Percentiles rank a stretch among this genome's conserved stretches.
These are phyloP conservation scores for Epizoanthus stellaris DNA, from an alignment of 92 coral and sea anemone species.

Conservation along the genomic window DNA sequence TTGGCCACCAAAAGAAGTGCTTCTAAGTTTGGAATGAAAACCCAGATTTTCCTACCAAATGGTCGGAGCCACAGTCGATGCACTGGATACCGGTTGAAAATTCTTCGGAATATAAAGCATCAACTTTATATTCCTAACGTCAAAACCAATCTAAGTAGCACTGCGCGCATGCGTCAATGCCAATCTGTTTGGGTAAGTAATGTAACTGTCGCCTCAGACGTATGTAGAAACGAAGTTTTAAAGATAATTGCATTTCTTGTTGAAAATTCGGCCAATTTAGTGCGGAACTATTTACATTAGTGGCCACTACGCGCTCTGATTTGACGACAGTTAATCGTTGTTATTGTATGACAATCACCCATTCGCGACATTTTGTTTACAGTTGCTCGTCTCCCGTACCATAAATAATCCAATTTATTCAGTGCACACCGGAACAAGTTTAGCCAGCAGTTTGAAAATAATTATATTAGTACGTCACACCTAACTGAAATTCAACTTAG, in stretches of 20 bases:
- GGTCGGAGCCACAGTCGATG: not conserved
- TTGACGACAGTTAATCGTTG: slow-evolving; percentile 16
- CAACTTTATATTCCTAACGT: not conserved
- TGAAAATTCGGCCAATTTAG: slow-evolving; percentile 20
- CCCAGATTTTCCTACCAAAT: slow-evolving; percentile 8
- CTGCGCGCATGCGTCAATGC: slow-evolving; percentile 28
- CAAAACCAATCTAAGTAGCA: not conserved
- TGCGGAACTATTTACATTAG: slow-evolving; percentile 4
- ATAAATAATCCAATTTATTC: slow-evolving; percentile 17
- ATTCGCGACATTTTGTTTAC: slow-evolving; percentile 29
- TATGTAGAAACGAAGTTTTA: slow-evolving; percentile 7
- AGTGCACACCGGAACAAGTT: slow-evolving; percentile 4
- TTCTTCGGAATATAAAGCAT: not conserved
- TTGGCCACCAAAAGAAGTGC: not conserved
- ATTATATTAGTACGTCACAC: slow-evolving; percentile 28
- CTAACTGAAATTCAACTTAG: slow-evolving; percentile 1
- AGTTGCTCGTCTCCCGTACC: slow-evolving; percentile 2
- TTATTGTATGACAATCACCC: slow-evolving; percentile 13
- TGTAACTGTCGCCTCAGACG: not conserved
- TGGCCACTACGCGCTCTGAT: slow-evolving; percentile 5
- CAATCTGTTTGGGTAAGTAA: slow-evolving; percentile 13
- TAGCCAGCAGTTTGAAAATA: not conserved
- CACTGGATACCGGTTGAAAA: not conserved
- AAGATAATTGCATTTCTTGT: slow-evolving; percentile 24
- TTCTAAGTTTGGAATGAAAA: not conserved